phyloP scores from a whole-genome alignment of 2,113 vertebrate genomes.

The Chroicocephalus ridibundus region DNA sequence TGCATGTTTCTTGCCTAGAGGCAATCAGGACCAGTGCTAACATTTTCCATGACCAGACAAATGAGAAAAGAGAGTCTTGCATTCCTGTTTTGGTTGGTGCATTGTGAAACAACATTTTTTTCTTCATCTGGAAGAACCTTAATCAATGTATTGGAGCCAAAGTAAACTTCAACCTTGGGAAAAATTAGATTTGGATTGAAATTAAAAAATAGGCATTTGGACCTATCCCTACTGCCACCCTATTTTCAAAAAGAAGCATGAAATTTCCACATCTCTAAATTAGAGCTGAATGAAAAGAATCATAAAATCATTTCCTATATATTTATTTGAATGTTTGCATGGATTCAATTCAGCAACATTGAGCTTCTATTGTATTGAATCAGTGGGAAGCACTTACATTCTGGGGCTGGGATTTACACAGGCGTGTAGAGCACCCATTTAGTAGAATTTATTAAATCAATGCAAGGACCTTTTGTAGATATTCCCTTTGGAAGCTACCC shows the following conservation, averaged over 20 bases:
- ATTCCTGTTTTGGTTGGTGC: neutral
- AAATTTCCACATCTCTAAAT: neutral
- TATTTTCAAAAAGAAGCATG: neutral
- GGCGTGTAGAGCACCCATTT: neutral
- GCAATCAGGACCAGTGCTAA: neutral
- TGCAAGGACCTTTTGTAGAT: neutral
- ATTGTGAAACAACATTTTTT: neutral
- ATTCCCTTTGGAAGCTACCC: neutral
- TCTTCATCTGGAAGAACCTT: neutral
- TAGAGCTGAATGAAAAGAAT: slow-evolving; percentile 1
- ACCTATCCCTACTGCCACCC: neutral
- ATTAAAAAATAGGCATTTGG: neutral
- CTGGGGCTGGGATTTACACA: slow-evolving; percentile 3
- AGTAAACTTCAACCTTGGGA: neutral
- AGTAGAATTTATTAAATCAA: neutral
- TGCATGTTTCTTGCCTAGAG: neutral
- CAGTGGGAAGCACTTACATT: slow-evolving; percentile 24
- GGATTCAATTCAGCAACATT: slow-evolving; percentile 12
- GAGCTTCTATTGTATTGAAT: slow-evolving; percentile 10
- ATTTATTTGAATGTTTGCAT: slow-evolving; percentile 9
- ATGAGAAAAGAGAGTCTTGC: neutral
- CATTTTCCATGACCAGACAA: neutral
- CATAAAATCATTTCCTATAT: slow-evolving; percentile 14
- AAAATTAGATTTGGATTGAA: neutral
- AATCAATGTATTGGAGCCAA: neutral